A percentile compares a stretch with the other conserved stretches of the same genome.
Evolutionary conservation across 2,888 invertebrate species (phyloP).

Genomic region (Hartigia nigra): DNA sequence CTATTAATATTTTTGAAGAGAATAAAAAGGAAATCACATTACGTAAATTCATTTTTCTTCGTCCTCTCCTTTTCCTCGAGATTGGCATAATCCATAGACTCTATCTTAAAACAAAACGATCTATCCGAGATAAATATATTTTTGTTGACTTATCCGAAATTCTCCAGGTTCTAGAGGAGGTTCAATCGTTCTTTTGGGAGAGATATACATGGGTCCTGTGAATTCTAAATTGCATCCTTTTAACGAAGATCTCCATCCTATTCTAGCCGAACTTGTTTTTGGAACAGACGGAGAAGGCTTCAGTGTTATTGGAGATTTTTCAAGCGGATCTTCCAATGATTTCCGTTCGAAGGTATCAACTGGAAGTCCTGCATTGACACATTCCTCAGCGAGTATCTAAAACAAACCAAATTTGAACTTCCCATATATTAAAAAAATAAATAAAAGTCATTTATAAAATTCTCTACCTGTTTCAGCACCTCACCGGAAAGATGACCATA

Average conservation of each 20-base stretch:
- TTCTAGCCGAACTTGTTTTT: slow-evolving; percentile 57
- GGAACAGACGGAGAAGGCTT: slow-evolving; percentile 50
- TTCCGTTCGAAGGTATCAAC: slow-evolving; percentile 40
- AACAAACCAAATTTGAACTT: background rate
- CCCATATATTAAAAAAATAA: background rate
- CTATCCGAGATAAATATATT: slow-evolving; percentile 52
- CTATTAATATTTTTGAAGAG: background rate
- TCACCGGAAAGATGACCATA: slow-evolving; percentile 46
- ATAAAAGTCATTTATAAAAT: slow-evolving; percentile 2
- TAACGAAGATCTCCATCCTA: slow-evolving; percentile 66
- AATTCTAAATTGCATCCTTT: slow-evolving; percentile 63
- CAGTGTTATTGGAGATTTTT: slow-evolving; percentile 40
- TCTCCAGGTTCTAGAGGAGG: slow-evolving; percentile 45
- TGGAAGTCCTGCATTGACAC: slow-evolving; percentile 43
- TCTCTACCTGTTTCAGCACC: slow-evolving; percentile 45
- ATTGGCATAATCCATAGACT: background rate
- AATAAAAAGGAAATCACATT: background rate
- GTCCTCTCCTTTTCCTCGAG: background rate
- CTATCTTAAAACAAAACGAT: background rate
- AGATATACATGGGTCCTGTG: slow-evolving; percentile 64
- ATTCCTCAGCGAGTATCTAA: slow-evolving; percentile 50
- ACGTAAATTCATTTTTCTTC: background rate
- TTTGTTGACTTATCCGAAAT: slow-evolving; percentile 45
- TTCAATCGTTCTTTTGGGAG: slow-evolving; percentile 63
- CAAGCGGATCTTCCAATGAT: slow-evolving; percentile 30